Evolutionary conservation across 2,888 invertebrate genomes (phyloP), one percentile per base, ranked within the genome.

Genomic region (Copidosoma aretas): DNA sequence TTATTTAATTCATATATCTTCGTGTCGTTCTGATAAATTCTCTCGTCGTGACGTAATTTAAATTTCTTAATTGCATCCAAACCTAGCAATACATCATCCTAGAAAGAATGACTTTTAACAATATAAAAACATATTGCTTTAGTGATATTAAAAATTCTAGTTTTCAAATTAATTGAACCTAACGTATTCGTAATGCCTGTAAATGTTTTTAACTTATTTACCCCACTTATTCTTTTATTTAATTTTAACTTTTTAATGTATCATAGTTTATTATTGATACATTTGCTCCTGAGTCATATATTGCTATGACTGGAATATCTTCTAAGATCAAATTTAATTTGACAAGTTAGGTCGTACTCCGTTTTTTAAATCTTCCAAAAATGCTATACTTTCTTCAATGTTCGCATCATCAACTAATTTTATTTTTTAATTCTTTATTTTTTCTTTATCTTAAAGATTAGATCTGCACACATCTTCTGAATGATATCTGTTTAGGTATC

Each of bases 41-140:
- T 61, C 65, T 73, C 66, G 58, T 74, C 46, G 62, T 73, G 72
- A 53, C 67, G 63, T 3, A 74, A 22, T 65, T 56, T 68, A 60
- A 71, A 71, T 57, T 32, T 17, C 60, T 70, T 68, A 19, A 71
- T 73, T n/a, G n/a, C 22, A 46, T 73, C 67, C 58, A 72, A 56
- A 17, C 72, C 70, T 41, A 72, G 52, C 51, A 69, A 49, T 49
- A 70, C 56, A 32, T 67, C 61, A 43, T 49, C 54, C 32, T 67
- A 46, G 53, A 71, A 62, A 17, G 8, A 15, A 58, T 58, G 22
- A 54, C 53, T 54, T 49, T 61, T 54, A n/a, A 69, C 51, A 43
- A 69, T 64, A 41, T 49, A 70, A 57, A 70, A 61, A 22, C 25
- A 10, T 5, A 41, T 17, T 21, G n/a, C 2, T 32, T 56, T 25